Evolutionary conservation across 2,888 invertebrate species (phyloP), one percentile per base, ranked within the genome.

Genomic region (Spicauda simplicius): DNA sequence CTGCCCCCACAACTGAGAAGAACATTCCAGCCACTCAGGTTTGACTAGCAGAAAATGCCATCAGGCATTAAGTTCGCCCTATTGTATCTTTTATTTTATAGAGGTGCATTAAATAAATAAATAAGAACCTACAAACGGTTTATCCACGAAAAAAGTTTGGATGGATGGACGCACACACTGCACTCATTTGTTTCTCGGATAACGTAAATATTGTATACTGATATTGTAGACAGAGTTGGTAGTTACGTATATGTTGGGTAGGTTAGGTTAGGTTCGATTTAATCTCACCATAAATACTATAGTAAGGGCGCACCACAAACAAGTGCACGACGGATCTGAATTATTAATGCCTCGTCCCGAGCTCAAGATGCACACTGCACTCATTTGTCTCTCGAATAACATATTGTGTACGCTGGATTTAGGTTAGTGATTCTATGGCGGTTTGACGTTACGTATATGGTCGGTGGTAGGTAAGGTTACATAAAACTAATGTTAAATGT

Each of bases 281-380:
- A 20, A 6, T 53, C 12, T 18, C 54, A 30, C 25, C 5, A 4
- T 8, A n/a, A 55, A 30, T n/a, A 14, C 56, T 50, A 20, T 68
- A 61, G 73, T 72, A 72, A 55, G 61, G 65, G 69, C 58, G 75
- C 74, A 75, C 77, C 79, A 75, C 85, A 85, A 81, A 85, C 81
- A 84, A 82, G 81, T 82, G 81, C 83, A 81, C 76, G 76, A 77
- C 78, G 73, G 76, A 71, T 72, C 77, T 86, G 85, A 82, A 86
- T 86, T 41, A 86, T 86, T 86, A 82, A 86, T 84, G 80, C 69
- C 69, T 74, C 72, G 79, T 76, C 78, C 75, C 73, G 73, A 41
- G 41, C 68, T 58, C 69, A 70, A 80, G 80, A 81, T 72, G 77
- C 73, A 56, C 56, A 12, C 48, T 41, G 56, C 54, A 19, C 50